Conservation (phyloP, 1,140 invertebrate genomes). For the Trichonephila clavata region DNA sequence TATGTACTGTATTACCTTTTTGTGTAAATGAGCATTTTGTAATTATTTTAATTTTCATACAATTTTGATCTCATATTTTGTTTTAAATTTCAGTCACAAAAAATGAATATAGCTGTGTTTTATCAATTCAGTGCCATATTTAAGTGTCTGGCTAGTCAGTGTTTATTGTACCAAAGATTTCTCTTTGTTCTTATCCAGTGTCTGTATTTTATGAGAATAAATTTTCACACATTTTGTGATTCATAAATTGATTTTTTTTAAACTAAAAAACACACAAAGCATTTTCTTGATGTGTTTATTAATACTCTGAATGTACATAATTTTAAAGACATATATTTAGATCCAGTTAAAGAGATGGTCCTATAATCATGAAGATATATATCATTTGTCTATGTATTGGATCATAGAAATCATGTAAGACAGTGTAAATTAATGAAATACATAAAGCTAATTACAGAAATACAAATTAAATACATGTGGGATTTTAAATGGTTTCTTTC, state of each 20-base stretch:
- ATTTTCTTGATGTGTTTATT: conserved; percentile 4
- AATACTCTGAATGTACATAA: background rate
- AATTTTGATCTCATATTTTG: background rate
- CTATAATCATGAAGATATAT: background rate
- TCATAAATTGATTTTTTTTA: background rate
- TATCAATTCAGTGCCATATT: conserved; percentile 67
- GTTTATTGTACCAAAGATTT: conserved; percentile 76
- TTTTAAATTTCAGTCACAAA: background rate
- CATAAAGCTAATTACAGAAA: no score
- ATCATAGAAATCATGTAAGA: background rate
- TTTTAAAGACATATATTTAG: background rate
- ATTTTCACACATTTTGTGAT: conserved; percentile 73
- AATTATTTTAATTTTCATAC: background rate
- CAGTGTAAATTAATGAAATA: background rate
- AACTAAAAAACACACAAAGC: background rate
- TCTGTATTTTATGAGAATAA: conserved; percentile 76
- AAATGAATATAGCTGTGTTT: background rate
- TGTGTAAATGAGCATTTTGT: no score
- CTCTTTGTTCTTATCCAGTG: conserved; percentile 42
- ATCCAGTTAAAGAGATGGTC: conserved; percentile 2
- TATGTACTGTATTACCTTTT: no score
- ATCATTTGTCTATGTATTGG: background rate
- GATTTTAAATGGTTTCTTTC: no score
- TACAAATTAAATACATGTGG: no score
- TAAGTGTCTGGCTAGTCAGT: conserved; percentile 70